These are phyloP conservation scores for Nyctalus aviator DNA, from an alignment of 2,797 vertebrate genomes.

Conservation along the genomic window DNA sequence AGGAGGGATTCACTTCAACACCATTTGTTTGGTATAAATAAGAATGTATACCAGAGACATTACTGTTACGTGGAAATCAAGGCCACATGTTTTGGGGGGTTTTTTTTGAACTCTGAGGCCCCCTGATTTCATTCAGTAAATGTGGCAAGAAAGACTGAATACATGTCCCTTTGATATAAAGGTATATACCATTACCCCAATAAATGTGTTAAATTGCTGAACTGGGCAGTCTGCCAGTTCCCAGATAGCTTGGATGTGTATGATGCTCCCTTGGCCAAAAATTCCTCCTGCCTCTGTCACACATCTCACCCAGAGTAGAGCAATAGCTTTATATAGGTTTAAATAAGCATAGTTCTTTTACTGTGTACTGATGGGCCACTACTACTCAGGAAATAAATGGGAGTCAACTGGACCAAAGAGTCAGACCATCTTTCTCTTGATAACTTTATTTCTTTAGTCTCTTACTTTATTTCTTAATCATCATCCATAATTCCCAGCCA, in stretches of 20 bases:
- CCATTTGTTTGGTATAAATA: not conserved
- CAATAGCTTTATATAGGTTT: not conserved
- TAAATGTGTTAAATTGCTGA: slow-evolving; percentile 55
- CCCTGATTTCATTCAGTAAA: slow-evolving; percentile 19
- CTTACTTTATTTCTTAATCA: slow-evolving; percentile 51
- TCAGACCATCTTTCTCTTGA: not conserved
- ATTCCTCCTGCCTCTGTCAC: slow-evolving; percentile 40
- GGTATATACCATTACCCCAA: slow-evolving; percentile 46
- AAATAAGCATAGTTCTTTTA: not conserved
- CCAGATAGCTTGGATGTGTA: slow-evolving; percentile 18
- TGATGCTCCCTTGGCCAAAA: slow-evolving; percentile 11
- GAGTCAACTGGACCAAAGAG: not conserved
- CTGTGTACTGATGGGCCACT: not conserved
- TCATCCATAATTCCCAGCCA: not conserved
- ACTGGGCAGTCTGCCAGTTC: slow-evolving; percentile 61
- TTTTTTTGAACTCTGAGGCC: slow-evolving; percentile 49
- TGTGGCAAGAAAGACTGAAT: not conserved
- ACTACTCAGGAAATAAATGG: not conserved
- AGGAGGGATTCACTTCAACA: not conserved
- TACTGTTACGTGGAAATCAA: not conserved
- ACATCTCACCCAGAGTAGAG: not conserved
- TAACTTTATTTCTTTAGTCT: not conserved
- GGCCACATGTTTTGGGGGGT: not conserved
- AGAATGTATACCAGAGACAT: not conserved
- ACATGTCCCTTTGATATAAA: slow-evolving; percentile 25